Percentiles rank a stretch among this genome's conserved stretches.
phyloP scores from a whole-genome alignment of 2,888 invertebrate species.

The Acrocyrtus sp. region DNA sequence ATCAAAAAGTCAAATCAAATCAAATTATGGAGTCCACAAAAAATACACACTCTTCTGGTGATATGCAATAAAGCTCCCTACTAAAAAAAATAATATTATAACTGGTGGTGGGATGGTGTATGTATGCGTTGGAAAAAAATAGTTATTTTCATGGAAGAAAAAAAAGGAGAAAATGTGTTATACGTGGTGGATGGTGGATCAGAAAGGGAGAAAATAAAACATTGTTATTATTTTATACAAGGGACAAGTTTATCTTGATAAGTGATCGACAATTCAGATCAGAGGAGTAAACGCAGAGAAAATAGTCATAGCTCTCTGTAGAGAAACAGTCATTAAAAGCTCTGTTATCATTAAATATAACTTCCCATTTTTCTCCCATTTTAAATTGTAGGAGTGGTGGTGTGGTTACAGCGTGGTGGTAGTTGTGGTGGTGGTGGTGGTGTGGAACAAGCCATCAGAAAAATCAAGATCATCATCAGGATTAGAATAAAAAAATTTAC shows the following conservation, averaged over 20 bases:
- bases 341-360: slow-evolving; percentile 31
- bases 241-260: slow-evolving; percentile 49
- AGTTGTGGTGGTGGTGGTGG: slow-evolving; percentile 4
- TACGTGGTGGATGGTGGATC: neutral
- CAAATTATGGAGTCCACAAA: slow-evolving; percentile 30
- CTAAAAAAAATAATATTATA: too few species aligned
- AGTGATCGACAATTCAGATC: slow-evolving; percentile 41
- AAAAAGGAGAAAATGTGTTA: neutral
- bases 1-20: slow-evolving; percentile 47
- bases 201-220: neutral
- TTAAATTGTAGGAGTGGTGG: slow-evolving; percentile 16
- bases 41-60: neutral
- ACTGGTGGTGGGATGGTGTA: neutral
- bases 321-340: slow-evolving; percentile 35
- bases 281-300: slow-evolving; percentile 22
- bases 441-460: neutral
- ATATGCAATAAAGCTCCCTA: too few species aligned
- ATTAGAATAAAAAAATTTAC: slow-evolving; percentile 1
- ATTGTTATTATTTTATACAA: slow-evolving; percentile 31
- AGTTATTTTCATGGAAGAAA: neutral
- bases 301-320: neutral
- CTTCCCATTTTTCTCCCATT: slow-evolving; percentile 47
- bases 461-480: slow-evolving; percentile 15
- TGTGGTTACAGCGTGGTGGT: slow-evolving; percentile 4
- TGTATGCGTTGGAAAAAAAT: neutral